Evolutionary conservation across 2,797 vertebrate species (phyloP), one percentile per base, ranked within the genome.

Genomic region (Macropodus opercularis): DNA sequence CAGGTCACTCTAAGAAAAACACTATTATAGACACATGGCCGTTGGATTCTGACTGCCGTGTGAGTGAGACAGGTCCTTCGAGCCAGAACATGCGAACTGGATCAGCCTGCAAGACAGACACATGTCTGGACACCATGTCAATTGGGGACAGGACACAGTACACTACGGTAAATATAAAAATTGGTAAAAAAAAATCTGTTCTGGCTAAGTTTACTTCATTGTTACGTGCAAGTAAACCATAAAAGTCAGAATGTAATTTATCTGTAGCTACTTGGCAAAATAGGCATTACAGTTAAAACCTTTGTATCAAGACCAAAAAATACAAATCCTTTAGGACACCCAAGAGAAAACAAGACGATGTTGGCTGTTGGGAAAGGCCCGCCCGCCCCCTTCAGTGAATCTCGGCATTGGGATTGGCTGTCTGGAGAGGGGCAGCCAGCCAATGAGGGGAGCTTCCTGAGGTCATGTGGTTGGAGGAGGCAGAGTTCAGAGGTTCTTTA

Each of bases 401-500:
- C 96, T 97, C 91, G 93, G 95, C 94, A 97, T 95, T 98, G 95
- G 88, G 94, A 95, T 94, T 98, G 97, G 95, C 95, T 96, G 97
- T 95, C 92, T 88, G 95, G 95, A 97, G 95, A 95, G 94, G 93
- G 95, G 94, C 94, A 98, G 95, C 97, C 96, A 98, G 90, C 96
- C 90, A 90, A 90, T 84, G 85, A 93, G 94, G 95, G 94, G 94
- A 96, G 96, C 96, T 96, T 98, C 96, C 96, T 95, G 94, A 94
- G 95, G 95, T 97, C 96, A 97, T 97, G 96, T 96, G 95, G 96
- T 97, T 96, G 97, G 94, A 94, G 92, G 95, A 98, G 89, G 96
- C 95, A 97, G 96, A 98, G 95, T 95, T 97, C 95, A 98, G 96
- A 98, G 96, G 93, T 94, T 98, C 97, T 94, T 91, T 99, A 97